These are phyloP conservation scores for Euthynnus affinis DNA, from an alignment of 2,797 vertebrate genomes.

Conservation along the genomic window DNA sequence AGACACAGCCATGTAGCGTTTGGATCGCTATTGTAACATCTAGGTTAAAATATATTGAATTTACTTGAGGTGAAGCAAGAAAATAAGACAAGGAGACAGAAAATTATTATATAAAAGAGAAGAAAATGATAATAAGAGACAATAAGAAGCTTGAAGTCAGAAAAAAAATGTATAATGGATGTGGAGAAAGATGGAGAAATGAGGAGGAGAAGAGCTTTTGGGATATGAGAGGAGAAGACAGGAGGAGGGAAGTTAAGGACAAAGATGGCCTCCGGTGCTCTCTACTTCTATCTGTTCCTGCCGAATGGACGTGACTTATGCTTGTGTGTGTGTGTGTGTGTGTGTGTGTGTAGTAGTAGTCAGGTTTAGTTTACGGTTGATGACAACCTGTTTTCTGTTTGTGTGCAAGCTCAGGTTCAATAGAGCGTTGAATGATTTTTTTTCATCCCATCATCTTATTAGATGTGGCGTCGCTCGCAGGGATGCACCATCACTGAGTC, in stretches of 20 bases:
- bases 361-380: not conserved
- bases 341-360: not conserved
- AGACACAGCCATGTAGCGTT: too few species aligned
- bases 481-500: too few species aligned
- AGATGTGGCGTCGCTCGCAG: too few species aligned
- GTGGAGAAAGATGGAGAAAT: not conserved
- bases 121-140: not conserved
- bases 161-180: not conserved
- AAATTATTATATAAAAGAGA: not conserved
- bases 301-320: conserved; percentile 27
- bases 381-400: not conserved
- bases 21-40: not conserved
- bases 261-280: conserved; percentile 44
- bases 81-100: not conserved
- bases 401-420: not conserved
- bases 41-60: not conserved
- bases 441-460: too few species aligned
- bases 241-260: conserved; percentile 13
- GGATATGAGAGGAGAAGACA: conserved; percentile 5
- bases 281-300: conserved; percentile 27
- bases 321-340: conserved; percentile 10
- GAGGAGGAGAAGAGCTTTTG: not conserved
- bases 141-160: too few species aligned
- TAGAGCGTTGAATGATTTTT: too few species aligned
- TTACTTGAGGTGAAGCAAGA: too few species aligned